phyloP scores from a whole-genome alignment of 2,113 vertebrate genomes.

The Campylomormyrus tamandua region DNA sequence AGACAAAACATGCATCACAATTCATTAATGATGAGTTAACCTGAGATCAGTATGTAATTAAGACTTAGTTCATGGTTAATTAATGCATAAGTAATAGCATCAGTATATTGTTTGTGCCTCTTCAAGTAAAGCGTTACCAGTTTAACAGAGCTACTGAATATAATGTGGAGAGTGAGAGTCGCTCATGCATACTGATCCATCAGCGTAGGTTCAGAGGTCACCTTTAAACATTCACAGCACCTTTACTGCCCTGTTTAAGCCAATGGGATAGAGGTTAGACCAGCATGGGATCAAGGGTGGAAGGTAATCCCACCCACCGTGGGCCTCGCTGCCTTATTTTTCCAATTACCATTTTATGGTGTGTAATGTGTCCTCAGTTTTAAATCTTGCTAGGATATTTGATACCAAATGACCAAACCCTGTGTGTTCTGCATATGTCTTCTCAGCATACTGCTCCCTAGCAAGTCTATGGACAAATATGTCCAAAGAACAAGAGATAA shows the following conservation, averaged over 20 bases:
- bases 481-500: background rate
- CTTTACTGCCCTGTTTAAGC: background rate
- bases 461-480: background rate
- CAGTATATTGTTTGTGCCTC: too few relatives aligned
- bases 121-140: too few relatives aligned
- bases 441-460: background rate
- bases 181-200: background rate
- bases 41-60: too few relatives aligned
- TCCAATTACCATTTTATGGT: background rate
- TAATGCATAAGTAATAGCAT: too few relatives aligned
- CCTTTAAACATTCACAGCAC: background rate
- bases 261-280: background rate
- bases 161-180: background rate
- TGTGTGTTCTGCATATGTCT: background rate
- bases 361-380: background rate
- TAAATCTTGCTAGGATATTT: background rate
- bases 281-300: background rate
- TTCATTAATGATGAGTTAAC: too few relatives aligned
- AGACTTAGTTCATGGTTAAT: too few relatives aligned
- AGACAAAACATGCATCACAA: too few relatives aligned
- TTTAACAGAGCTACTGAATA: background rate
- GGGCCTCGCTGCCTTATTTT: background rate
- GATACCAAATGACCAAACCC: background rate
- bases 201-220: background rate
- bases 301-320: background rate